Evolutionary conservation across 2,113 vertebrate genomes (phyloP), one percentile per base, ranked within the genome.

Genomic region (Nerophis lumbriciformis): DNA sequence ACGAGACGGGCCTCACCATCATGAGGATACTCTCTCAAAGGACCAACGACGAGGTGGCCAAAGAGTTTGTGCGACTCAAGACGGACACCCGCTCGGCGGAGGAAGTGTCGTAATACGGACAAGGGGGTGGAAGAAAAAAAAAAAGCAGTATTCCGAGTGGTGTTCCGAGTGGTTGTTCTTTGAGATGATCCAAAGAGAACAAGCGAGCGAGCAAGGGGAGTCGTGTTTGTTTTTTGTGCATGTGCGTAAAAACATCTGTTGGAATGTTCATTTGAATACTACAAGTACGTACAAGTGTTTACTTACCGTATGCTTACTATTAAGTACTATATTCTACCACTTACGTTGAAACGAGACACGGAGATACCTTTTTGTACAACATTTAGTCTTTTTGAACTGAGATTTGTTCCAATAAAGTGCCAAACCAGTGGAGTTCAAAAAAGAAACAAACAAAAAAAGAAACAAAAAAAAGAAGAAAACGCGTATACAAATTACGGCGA

Each of bases 41-140:
- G 87, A 96, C 92, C 89, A 90, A 89, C 0, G 97, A 99, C 3
- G 96, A 98, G 64, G 94, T 99, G 49, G 94, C 97, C 80, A 99
- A 94, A 80, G 97, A 99, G 85, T 99, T 99, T 79, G 96, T 99
- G 37, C 94, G 94, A 44, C 94, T 99, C 60, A 99, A 99, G 85
- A 94, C 93, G 1, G 96, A 98, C 83, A 91, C 91, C 0, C 92
- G 97, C 56, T 96, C 93, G 14, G 9, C 82, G 1, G 95, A 97
- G 79, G 96, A 99, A 80, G 92, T 71, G 4, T 85, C 91, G 39
- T 96, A 87, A 74, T 77, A 59, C 73, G 63, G 19, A 39, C 8
- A 5, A 5, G 5, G 2, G 44, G 44, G 6, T 11, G 5, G 15
- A 4, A 6, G 6, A 15, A 37, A 13, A 57, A 57, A 15, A 54